Evolutionary conservation across 2,113 vertebrate species (phyloP), one percentile per base, ranked within the genome.

Genomic region (Scytalopus superciliaris): DNA sequence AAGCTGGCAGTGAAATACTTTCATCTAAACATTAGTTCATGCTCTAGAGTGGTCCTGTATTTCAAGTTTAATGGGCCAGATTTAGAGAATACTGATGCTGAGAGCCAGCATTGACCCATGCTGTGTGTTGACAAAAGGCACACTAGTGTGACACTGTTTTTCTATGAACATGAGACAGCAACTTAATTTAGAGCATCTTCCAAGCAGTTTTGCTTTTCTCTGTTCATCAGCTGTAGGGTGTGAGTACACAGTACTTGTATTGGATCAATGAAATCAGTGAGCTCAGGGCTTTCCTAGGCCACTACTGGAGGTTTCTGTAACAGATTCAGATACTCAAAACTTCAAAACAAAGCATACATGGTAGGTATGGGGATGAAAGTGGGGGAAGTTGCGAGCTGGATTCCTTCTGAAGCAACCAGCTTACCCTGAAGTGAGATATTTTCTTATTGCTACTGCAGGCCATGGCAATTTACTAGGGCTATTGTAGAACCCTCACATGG

Each of bases 161-260:
- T 62, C 44, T 68, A 19, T 30, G 57, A 88, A 52, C 19, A 12
- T 24, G 72, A 76, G 52, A 86, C 37, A 45, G 47, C 22, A 92
- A 56, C 82, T 67, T 89, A 85, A 89, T 91, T 89, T 75, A 84
- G 37, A 78, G 30, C 28, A 47, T 37, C 68, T 94, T 87, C 57
- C 56, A 60, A 70, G 12, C 19, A 76, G 8, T 56, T 90, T 90
- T 33, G 23, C 14, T 52, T 77, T 50, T 82, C 47, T 68, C 45
- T 69, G 28, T 49, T 91, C 22, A 56, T 40, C 79, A 74, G 33
- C 39, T 77, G 67, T 47, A 66, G 40, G 13, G 19, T 57, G 5
- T 0, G 2, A 77, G 52, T 56, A 56, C 3, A 39, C 1, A 3
- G 3, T 39, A 50, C 27, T 45, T 89, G 0, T 28, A 49, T 45